These are phyloP conservation scores for Drosophila ironensis DNA, from an alignment of 1,140 invertebrate genomes.

Conservation along the genomic window DNA sequence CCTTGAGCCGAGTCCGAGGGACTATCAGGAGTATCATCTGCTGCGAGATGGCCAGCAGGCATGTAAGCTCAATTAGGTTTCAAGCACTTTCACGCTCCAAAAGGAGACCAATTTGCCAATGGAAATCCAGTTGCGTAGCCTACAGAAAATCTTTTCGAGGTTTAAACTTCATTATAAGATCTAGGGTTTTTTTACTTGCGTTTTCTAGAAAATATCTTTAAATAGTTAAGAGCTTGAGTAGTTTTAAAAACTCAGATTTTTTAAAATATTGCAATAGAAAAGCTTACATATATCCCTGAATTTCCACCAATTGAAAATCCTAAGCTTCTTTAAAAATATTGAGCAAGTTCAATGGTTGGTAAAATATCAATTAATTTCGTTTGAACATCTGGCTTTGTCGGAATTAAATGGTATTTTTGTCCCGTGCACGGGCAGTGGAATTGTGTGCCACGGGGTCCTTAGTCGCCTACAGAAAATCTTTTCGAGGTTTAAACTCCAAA, in stretches of 20 bases:
- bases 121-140: conserved; percentile 16
- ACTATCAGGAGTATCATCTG: conserved; percentile 11
- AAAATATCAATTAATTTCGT: background rate
- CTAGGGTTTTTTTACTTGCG: too few species aligned
- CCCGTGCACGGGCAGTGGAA: conserved; percentile 15
- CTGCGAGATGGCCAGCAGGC: conserved; percentile 27
- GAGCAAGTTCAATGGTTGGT: too few species aligned
- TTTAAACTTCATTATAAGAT: background rate
- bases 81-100: conserved; percentile 59
- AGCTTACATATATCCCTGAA: too few species aligned
- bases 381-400: too few species aligned
- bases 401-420: background rate
- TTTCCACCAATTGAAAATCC: too few species aligned
- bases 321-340: too few species aligned
- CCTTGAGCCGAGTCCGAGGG: conserved; percentile 8
- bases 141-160: conserved; percentile 6
- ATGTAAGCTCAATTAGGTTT: conserved; percentile 69
- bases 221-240: too few species aligned
- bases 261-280: too few species aligned
- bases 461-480: conserved; percentile 50
- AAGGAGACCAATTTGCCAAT: conserved; percentile 13
- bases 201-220: too few species aligned
- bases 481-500: background rate
- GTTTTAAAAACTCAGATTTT: too few species aligned
- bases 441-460: conserved; percentile 52